Conservation (phyloP, 64 coral and sea anemone species). For the Anthopleura sola region DNA sequence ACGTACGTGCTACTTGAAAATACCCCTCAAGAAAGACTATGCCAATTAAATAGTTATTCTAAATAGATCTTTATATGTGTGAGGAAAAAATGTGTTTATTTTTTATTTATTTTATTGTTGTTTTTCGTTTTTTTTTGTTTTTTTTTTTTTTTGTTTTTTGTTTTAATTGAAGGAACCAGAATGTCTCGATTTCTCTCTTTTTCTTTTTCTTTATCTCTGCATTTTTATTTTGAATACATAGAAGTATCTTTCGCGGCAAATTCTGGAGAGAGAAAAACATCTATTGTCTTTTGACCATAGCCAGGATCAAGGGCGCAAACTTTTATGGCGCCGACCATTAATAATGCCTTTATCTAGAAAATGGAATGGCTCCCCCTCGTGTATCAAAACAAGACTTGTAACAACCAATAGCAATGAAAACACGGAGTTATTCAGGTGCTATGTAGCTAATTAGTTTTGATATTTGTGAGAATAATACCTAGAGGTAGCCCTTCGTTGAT, state of each 20-base stretch:
- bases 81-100: too few relatives aligned
- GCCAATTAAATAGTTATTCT: too few relatives aligned
- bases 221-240: neutral
- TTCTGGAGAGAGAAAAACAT: neutral
- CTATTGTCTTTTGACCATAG: neutral
- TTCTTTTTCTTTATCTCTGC: too few relatives aligned
- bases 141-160: too few relatives aligned
- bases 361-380: neutral
- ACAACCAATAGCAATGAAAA: neutral
- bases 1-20: too few relatives aligned
- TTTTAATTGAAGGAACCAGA: too few relatives aligned
- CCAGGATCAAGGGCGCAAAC: neutral
- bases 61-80: too few relatives aligned
- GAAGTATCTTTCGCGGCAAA: neutral
- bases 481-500: neutral
- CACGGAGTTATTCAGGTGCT: neutral
- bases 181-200: too few relatives aligned
- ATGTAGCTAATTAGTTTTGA: neutral
- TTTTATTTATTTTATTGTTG: too few relatives aligned
- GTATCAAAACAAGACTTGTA: neutral
- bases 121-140: too few relatives aligned
- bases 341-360: neutral
- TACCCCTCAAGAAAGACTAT: too few relatives aligned
- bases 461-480: neutral
- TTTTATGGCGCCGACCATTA: constrained; percentile 1